Conservation (phyloP, 2,888 invertebrate genomes). For the Antheraea yamamai region DNA sequence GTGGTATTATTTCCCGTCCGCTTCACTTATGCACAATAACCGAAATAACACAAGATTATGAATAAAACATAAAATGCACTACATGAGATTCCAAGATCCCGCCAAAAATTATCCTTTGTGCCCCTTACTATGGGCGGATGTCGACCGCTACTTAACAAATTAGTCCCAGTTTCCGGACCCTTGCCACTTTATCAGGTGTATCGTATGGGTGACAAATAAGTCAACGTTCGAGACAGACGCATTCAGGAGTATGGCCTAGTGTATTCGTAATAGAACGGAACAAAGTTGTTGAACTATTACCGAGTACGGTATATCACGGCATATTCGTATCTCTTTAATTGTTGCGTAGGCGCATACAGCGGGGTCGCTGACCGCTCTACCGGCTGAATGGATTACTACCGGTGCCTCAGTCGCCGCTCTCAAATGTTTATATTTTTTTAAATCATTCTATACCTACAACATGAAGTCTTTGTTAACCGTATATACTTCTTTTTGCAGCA, state of each 20-base stretch:
- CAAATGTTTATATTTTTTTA: neutral
- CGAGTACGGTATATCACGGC: neutral
- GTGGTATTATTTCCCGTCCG: too few species aligned
- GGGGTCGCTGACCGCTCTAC: constrained; percentile 6
- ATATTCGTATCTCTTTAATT: constrained; percentile 3
- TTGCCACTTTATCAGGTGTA: too few species aligned
- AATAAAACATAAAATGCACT: too few species aligned
- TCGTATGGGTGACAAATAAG: too few species aligned
- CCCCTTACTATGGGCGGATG: too few species aligned
- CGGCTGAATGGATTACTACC: constrained; percentile 5
- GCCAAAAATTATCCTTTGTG: too few species aligned
- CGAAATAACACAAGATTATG: too few species aligned
- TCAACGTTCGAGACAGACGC: too few species aligned
- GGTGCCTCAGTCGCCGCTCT: neutral
- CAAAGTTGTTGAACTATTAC: constrained; percentile 1
- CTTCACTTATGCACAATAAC: too few species aligned
- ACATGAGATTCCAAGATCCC: too few species aligned
- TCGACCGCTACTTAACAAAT: too few species aligned
- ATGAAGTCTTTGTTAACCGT: neutral
- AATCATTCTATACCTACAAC: neutral
- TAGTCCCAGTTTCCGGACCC: too few species aligned
- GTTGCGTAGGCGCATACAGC: constrained; percentile 1
- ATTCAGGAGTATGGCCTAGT: neutral
- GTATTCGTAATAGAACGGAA: neutral
- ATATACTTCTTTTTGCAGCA: neutral